A percentile compares a stretch with the other conserved stretches of the same genome.
Evolutionary conservation across 2,797 vertebrate genomes (phyloP).

Genomic region (Pygocentrus nattereri): DNA sequence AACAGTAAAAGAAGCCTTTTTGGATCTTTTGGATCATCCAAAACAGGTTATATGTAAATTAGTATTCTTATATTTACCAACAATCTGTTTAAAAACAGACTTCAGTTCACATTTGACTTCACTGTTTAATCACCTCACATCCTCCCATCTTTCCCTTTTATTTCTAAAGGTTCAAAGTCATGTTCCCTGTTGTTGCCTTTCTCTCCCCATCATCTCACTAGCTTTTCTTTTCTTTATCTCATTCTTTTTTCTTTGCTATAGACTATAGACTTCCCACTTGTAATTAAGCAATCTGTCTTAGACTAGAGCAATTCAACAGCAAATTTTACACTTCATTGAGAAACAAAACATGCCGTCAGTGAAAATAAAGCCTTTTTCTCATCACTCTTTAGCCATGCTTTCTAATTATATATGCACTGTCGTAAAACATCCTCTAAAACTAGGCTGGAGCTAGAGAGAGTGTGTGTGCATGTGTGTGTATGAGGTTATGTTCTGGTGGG

Average conservation of each 20-base stretch:
- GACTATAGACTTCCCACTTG: not conserved
- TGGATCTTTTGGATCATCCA: too few relatives aligned
- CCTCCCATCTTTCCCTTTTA: too few relatives aligned
- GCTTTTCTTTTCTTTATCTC: constrained; percentile 33
- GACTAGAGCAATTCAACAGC: not conserved
- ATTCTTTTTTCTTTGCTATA: constrained; percentile 3
- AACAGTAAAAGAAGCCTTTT: too few relatives aligned
- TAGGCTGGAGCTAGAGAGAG: constrained; percentile 58
- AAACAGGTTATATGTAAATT: too few relatives aligned
- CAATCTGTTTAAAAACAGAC: too few relatives aligned
- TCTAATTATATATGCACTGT: constrained; percentile 75
- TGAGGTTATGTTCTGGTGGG: constrained; percentile 35
- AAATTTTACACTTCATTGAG: constrained; percentile 19
- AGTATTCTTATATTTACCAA: too few relatives aligned
- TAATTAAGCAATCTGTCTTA: constrained; percentile 16
- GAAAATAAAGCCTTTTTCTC: constrained; percentile 72
- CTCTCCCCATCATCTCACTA: constrained; percentile 1
- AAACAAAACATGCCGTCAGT: not conserved
- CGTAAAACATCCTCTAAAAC: constrained; percentile 75
- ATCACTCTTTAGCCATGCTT: constrained; percentile 55
- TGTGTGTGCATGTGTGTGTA: constrained; percentile 1
- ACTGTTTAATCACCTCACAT: not conserved
- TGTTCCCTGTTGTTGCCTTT: not conserved
- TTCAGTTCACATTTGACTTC: too few relatives aligned
- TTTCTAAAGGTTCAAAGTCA: too few relatives aligned